These are phyloP conservation scores for Atta colombica DNA, from an alignment of 1,140 invertebrate genomes.

Conservation along the genomic window DNA sequence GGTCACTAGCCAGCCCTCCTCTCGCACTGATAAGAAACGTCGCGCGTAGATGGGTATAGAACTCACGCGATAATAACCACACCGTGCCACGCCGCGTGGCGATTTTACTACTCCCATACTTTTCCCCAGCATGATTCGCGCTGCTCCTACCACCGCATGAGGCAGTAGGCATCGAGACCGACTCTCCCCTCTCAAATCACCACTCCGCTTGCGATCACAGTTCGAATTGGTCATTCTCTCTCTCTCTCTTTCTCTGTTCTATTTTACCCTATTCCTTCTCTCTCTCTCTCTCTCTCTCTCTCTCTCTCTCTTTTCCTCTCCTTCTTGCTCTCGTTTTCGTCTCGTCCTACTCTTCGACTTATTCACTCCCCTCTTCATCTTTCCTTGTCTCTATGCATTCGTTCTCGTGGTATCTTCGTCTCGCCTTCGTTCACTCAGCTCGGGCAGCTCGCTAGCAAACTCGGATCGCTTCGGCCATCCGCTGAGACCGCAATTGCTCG, in stretches of 20 bases:
- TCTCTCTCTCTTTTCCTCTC: conserved; percentile 25
- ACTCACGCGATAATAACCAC: conserved; percentile 40
- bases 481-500: conserved; percentile 8
- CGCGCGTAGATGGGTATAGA: conserved; percentile 36
- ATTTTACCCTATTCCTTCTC: no score
- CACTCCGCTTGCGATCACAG: conserved; percentile 12
- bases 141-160: conserved; percentile 67
- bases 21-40: conserved; percentile 53
- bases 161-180: conserved; percentile 43
- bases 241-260: neutral
- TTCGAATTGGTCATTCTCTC: conserved; percentile 1
- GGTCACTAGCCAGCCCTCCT: conserved; percentile 36
- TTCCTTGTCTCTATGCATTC: neutral
- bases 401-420: conserved; percentile 40
- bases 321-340: neutral
- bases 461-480: conserved; percentile 41
- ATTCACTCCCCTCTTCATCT: neutral
- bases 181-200: conserved; percentile 62
- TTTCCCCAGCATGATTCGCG: conserved; percentile 72
- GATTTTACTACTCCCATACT: conserved; percentile 55
- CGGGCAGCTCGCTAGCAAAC: conserved; percentile 24
- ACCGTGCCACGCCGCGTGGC: conserved; percentile 22
- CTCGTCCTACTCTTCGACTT: conserved; percentile 25
- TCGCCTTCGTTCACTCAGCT: conserved; percentile 34
- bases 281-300: neutral